Evolutionary conservation across 2,797 vertebrate genomes (phyloP), one percentile per base, ranked within the genome.

Genomic region (Macropodus opercularis): DNA sequence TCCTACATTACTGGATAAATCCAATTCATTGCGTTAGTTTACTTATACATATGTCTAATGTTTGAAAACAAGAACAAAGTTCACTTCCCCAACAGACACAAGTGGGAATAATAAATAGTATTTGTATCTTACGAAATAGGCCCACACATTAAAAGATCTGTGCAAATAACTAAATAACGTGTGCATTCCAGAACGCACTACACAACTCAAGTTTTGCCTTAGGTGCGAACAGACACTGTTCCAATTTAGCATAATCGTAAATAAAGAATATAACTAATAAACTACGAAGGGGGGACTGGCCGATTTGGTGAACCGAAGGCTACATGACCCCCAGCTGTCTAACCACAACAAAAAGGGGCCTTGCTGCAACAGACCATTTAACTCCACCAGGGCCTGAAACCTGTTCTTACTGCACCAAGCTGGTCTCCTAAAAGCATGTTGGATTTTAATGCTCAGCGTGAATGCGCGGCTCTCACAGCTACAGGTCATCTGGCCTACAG

Each of bases 281-380:
- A 13, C 12, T 10, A 31, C 8, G 2, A 15, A 13, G 2, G 19
- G 14, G 2, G 29, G 2, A 3, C 23, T 47, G 52, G 58, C 29
- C 34, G 27, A 23, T 1, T 32, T 7, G 23, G 14, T 11, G 1
- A 29, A 10, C 15, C 4, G 3, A 44, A 51, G 53, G 60, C 60
- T 62, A 79, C 69, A 80, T 80, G 83, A 86, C 68, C 67, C 66
- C 68, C 75, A 86, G 81, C 86, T 82, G 79, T 65, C 34, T 29
- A 36, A 85, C 55, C 69, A 88, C 61, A 88, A 88, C 83, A 90
- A 76, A 66, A 69, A 70, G 22, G 39, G 85, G 85, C 86, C 86
- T 82, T 12, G 29, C 29, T 32, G 47, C 46, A 42, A n/a, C 11
- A 23, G 27, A 57, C 77, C 75, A 34, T 88, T 86, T 83, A 87